phyloP scores from a whole-genome alignment of 2,888 invertebrate genomes.

The Archaeoteleia sp. region DNA sequence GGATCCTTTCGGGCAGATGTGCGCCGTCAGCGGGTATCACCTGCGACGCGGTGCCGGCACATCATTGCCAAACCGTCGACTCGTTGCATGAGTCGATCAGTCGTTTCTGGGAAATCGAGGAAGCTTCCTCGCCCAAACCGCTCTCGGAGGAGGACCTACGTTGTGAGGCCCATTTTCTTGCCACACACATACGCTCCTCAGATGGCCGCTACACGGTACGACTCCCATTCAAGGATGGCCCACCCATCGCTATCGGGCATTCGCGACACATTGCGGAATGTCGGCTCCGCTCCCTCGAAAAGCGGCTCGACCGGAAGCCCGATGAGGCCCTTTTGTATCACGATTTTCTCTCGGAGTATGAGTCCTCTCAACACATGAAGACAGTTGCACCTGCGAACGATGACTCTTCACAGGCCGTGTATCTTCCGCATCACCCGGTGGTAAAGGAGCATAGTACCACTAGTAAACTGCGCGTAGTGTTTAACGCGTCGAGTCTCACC shows the following conservation, averaged over 20 bases:
- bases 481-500: too few relatives aligned
- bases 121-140: neutral
- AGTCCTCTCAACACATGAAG: too few relatives aligned
- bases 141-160: neutral
- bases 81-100: neutral
- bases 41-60: neutral
- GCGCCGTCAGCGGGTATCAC: neutral
- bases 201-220: neutral
- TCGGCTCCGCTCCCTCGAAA: too few relatives aligned
- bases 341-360: too few relatives aligned
- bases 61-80: neutral
- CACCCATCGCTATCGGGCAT: neutral
- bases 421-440: too few relatives aligned
- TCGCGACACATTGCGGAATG: too few relatives aligned
- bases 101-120: slow-evolving; percentile 1
- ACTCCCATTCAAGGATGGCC: neutral
- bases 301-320: too few relatives aligned
- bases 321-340: neutral
- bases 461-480: too few relatives aligned
- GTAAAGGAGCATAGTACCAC: too few relatives aligned
- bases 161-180: neutral
- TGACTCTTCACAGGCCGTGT: neutral
- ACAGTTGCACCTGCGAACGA: neutral
- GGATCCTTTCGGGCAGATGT: slow-evolving; percentile 7
- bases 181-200: neutral